A percentile compares a stretch with the other conserved stretches of the same genome.
Evolutionary conservation across 2,797 vertebrate species (phyloP).

Genomic region (Schizopygopsis malacanthus): DNA sequence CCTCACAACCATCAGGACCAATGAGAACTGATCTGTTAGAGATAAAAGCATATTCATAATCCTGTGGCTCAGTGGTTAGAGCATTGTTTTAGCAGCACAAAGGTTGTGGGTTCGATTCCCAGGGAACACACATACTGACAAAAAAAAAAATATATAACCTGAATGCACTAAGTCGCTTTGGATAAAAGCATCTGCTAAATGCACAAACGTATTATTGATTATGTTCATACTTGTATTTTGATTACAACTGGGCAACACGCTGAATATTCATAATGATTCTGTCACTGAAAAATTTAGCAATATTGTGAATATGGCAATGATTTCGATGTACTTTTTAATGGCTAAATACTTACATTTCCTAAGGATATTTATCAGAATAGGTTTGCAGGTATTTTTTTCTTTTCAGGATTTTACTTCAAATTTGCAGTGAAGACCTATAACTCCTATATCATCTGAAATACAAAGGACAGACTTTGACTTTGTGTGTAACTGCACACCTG

Average conservation of each 20-base stretch:
- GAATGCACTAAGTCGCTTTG: too few species aligned
- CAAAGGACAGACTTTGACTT: neutral
- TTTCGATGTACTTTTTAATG: neutral
- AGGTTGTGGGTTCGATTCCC: too few species aligned
- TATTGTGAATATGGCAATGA: neutral
- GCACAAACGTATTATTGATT: neutral
- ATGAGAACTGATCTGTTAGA: slow-evolving; percentile 69
- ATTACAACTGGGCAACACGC: neutral
- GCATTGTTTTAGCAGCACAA: too few species aligned
- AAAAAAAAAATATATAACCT: too few species aligned
- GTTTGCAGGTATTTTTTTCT: too few species aligned
- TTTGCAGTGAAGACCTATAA: neutral
- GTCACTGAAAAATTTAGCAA: neutral
- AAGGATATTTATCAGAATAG: too few species aligned
- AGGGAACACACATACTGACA: too few species aligned
- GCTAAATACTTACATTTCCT: neutral
- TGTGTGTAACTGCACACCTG: slow-evolving; percentile 25
- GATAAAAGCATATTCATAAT: slow-evolving; percentile 41
- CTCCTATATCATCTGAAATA: neutral
- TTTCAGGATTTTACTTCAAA: too few species aligned
- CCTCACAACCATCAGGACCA: slow-evolving; percentile 77
- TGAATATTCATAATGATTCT: neutral
- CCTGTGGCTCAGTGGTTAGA: too few species aligned
- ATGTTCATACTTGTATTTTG: neutral
- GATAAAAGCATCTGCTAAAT: too few species aligned